phyloP scores from a whole-genome alignment of 2,113 vertebrate species.

The Polypterus bichir region DNA sequence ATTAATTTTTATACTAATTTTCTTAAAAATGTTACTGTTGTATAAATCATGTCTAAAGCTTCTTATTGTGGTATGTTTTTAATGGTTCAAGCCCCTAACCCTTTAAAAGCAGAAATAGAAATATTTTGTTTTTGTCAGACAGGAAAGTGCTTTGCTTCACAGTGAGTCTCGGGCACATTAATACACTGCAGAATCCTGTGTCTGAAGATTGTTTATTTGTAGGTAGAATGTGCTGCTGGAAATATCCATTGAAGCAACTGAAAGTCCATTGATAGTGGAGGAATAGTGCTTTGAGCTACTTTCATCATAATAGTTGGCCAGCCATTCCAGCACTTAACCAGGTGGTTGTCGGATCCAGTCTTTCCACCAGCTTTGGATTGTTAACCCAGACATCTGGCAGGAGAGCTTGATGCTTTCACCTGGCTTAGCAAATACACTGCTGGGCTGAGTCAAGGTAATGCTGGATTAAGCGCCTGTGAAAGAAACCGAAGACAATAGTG shows the following conservation, averaged over 20 bases:
- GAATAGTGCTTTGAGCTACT: not conserved
- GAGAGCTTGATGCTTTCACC: not conserved
- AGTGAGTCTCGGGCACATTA: not conserved
- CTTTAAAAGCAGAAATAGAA: too few relatives aligned
- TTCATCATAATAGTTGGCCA: conserved; percentile 14
- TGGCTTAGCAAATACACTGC: not conserved
- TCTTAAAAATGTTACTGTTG: too few relatives aligned
- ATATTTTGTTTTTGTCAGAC: too few relatives aligned
- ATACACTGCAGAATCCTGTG: conserved; percentile 3
- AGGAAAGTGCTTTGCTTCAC: conserved; percentile 1
- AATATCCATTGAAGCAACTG: conserved; percentile 3
- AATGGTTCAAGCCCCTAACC: too few relatives aligned
- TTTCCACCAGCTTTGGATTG: not conserved
- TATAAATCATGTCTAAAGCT: too few relatives aligned
- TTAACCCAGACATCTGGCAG: not conserved
- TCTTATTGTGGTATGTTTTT: too few relatives aligned
- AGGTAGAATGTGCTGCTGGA: not conserved
- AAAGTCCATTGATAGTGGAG: not conserved
- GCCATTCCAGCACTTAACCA: not conserved
- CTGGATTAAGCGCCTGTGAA: not conserved
- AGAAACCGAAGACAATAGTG: too few relatives aligned
- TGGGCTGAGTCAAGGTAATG: not conserved
- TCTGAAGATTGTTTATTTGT: conserved; percentile 11
- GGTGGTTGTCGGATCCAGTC: not conserved
- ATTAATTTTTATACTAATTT: too few relatives aligned